These are phyloP conservation scores for Oxygymnocypris stewartii DNA, from an alignment of 2,113 vertebrate genomes.

Conservation along the genomic window DNA sequence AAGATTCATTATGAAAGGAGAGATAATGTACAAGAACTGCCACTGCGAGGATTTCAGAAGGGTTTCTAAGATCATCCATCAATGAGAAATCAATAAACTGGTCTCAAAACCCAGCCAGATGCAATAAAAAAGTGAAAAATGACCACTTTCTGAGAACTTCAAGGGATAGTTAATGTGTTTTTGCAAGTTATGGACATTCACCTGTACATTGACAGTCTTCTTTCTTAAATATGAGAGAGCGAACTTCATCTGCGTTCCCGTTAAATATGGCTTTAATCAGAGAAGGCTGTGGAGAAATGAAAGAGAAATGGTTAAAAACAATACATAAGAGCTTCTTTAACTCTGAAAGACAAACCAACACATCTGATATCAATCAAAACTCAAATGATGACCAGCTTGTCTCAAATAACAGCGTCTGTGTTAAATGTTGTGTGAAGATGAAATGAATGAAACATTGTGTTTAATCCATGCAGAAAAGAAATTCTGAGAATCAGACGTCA, in stretches of 20 bases:
- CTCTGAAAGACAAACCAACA: neutral
- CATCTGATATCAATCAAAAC: neutral
- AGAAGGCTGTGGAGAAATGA: slow-evolving; percentile 80
- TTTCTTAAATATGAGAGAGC: slow-evolving; percentile 98
- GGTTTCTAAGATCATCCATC: neutral
- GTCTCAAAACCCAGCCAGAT: neutral
- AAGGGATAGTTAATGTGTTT: neutral
- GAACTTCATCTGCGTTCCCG: slow-evolving; percentile 97
- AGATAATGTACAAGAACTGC: neutral
- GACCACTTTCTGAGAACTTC: neutral
- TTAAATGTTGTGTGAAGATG: neutral
- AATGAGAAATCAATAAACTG: slow-evolving; percentile 18
- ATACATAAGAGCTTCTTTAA: neutral
- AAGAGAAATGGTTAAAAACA: slow-evolving; percentile 12
- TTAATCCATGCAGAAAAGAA: neutral
- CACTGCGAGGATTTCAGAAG: neutral
- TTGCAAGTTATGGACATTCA: slow-evolving; percentile 66
- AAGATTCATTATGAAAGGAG: neutral
- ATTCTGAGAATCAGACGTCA: neutral
- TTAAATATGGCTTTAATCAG: slow-evolving; percentile 99
- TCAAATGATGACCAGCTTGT: neutral
- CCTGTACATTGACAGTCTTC: slow-evolving; percentile 99
- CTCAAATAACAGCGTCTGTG: neutral
- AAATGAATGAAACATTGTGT: neutral
- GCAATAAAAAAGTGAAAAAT: neutral